Conservation (phyloP, 2,888 invertebrate species). For the Himalopsyche anomala region DNA sequence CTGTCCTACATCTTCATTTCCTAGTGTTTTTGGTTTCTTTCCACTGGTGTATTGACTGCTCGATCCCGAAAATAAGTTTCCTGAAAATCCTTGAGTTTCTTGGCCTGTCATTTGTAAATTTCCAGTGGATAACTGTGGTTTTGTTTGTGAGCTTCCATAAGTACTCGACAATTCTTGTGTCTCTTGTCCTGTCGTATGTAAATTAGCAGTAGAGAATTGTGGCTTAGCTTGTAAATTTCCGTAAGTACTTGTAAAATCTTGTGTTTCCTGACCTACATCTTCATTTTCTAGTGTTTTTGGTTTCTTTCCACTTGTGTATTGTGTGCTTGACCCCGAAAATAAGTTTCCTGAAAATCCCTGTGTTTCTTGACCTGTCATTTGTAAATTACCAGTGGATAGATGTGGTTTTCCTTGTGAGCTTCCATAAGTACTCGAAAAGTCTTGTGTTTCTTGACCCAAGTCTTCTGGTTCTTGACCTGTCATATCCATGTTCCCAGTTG, state of each 20-base stretch:
- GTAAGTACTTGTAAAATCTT: not conserved
- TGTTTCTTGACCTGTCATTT: conserved; percentile 27
- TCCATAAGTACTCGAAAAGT: conserved; percentile 45
- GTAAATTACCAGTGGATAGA: not conserved
- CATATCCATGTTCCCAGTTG: conserved; percentile 66
- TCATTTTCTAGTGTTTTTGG: conserved; percentile 52
- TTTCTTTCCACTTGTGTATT: conserved; percentile 49
- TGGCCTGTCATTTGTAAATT: conserved; percentile 23
- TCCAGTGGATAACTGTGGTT: not conserved
- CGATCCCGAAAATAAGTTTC: no score
- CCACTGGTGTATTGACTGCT: conserved; percentile 45
- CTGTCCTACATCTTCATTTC: not conserved
- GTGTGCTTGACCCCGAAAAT: not conserved
- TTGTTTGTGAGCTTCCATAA: conserved; percentile 39
- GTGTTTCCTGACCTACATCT: not conserved
- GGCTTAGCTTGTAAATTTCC: conserved; percentile 43
- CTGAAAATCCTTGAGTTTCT: conserved; percentile 17
- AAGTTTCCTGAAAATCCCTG: not conserved
- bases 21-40: conserved; percentile 49
- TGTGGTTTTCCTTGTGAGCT: conserved; percentile 39
- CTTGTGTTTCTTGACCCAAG: conserved; percentile 66
- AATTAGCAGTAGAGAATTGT: no score
- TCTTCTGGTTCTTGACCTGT: conserved; percentile 67
- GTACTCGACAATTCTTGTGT: conserved; percentile 60
- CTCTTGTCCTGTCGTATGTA: conserved; percentile 63